These are phyloP conservation scores for Drosophila truncata DNA, from an alignment of 1,140 invertebrate species.

Conservation along the genomic window DNA sequence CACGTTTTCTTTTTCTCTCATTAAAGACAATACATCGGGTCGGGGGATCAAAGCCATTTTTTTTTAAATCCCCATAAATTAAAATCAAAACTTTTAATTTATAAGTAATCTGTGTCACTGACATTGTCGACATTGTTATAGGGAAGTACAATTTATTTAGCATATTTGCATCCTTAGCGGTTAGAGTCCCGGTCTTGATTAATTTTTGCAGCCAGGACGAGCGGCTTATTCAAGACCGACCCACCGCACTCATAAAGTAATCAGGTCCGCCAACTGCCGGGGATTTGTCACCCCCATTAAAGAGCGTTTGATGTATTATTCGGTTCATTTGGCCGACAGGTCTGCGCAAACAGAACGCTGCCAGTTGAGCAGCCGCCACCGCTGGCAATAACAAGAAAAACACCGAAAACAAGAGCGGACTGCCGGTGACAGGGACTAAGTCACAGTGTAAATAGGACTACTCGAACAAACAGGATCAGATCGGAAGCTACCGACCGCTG, in stretches of 20 bases:
- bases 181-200: slow-evolving; percentile 44
- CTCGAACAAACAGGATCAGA: slow-evolving; percentile 44
- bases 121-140: slow-evolving; percentile 8
- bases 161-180: slow-evolving; percentile 36
- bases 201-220: slow-evolving; percentile 47
- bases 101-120: neutral
- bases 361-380: slow-evolving; percentile 48
- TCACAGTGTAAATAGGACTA: slow-evolving; percentile 44
- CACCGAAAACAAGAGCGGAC: slow-evolving; percentile 26
- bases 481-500: slow-evolving; percentile 36
- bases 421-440: slow-evolving; percentile 65
- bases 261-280: slow-evolving; percentile 73
- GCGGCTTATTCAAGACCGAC: slow-evolving; percentile 36
- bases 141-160: slow-evolving; percentile 10
- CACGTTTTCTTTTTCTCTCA: slow-evolving; percentile 55
- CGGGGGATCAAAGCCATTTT: neutral
- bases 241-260: slow-evolving; percentile 60
- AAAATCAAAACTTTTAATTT: neutral
- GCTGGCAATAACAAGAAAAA: slow-evolving; percentile 32
- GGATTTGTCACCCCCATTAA: slow-evolving; percentile 84
- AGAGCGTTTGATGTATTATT: slow-evolving; percentile 85
- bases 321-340: slow-evolving; percentile 85
- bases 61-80: neutral
- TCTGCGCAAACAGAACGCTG: slow-evolving; percentile 80
- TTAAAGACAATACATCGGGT: neutral